A percentile compares a stretch with the other conserved stretches of the same genome.
Conservation (phyloP, 2,113 vertebrate species). For the Nematolebias whitei region DNA sequence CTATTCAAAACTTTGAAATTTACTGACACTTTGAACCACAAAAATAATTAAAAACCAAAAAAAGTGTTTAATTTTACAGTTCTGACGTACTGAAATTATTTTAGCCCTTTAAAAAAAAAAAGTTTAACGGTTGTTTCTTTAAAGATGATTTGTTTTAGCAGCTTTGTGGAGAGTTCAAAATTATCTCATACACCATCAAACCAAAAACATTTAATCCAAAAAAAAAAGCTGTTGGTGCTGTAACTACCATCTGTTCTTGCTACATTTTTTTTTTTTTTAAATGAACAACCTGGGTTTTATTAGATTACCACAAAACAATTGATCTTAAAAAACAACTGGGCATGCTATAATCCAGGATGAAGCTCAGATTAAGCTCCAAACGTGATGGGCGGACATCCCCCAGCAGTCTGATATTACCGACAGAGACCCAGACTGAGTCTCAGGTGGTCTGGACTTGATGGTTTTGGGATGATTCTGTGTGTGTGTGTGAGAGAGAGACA, state of each 20-base stretch:
- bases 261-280: neutral
- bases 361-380: neutral
- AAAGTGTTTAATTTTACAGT: neutral
- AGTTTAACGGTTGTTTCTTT: neutral
- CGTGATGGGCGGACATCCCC: neutral
- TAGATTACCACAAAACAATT: constrained; percentile 1
- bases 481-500: constrained; percentile 27
- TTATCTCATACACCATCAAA: neutral
- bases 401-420: too few relatives aligned
- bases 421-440: constrained; percentile 2
- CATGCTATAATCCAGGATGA: neutral
- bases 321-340: constrained; percentile 4
- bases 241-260: neutral
- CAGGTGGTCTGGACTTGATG: constrained; percentile 17
- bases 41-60: neutral
- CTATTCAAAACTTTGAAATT: constrained; percentile 6
- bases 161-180: neutral
- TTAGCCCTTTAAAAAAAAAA: neutral
- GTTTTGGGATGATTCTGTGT: constrained; percentile 3
- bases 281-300: constrained; percentile 1
- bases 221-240: too few relatives aligned
- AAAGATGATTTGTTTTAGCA: neutral
- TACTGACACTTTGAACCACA: neutral
- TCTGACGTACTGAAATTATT: neutral
- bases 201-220: neutral